phyloP scores from a whole-genome alignment of 1,140 invertebrate genomes.

The Uloborus diversus region DNA sequence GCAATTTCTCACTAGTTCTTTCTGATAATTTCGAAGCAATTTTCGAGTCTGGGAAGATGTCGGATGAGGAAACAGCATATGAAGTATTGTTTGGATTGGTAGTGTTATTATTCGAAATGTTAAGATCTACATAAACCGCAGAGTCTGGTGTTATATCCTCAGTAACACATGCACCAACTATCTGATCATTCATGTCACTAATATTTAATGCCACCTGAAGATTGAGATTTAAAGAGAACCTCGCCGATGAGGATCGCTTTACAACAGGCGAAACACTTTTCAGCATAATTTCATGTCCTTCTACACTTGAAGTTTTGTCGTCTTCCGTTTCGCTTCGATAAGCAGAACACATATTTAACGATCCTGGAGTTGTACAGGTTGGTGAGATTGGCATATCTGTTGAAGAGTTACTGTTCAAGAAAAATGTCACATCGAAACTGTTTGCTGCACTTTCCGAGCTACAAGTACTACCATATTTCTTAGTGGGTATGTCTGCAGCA shows the following conservation, averaged over 20 bases:
- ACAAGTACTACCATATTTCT: conserved; percentile 61
- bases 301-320: conserved; percentile 52
- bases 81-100: background rate
- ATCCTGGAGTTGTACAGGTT: conserved; percentile 28
- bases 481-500: conserved; percentile 39
- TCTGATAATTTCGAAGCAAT: conserved; percentile 8
- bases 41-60: conserved; percentile 18
- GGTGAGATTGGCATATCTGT: conserved; percentile 42
- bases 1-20: background rate
- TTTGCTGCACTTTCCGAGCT: conserved; percentile 64
- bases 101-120: conserved; percentile 25
- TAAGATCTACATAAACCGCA: conserved; percentile 59
- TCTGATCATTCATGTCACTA: conserved; percentile 17
- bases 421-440: conserved; percentile 62
- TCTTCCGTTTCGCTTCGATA: conserved; percentile 50
- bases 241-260: conserved; percentile 32
- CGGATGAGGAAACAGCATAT: background rate
- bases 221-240: conserved; percentile 54
- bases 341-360: conserved; percentile 31
- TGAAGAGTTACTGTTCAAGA: conserved; percentile 47
- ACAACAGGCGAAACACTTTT: conserved; percentile 56
- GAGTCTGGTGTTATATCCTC: conserved; percentile 60
- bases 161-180: conserved; percentile 50
- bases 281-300: conserved; percentile 50
- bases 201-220: conserved; percentile 10